Conservation (phyloP, 2,113 vertebrate species). For the Numida meleagris region DNA sequence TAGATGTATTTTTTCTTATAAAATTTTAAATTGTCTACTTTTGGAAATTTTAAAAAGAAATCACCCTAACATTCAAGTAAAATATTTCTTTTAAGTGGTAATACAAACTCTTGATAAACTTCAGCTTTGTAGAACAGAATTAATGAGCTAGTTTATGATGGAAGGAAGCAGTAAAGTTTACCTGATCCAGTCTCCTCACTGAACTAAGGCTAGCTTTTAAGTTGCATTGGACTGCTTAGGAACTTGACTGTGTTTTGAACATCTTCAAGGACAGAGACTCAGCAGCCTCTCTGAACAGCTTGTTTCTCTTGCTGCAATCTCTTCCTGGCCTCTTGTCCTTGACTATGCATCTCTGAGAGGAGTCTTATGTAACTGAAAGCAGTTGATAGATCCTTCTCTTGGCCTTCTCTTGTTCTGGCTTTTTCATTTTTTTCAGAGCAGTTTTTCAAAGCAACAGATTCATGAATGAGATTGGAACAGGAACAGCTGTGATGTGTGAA, state of each 20-base stretch:
- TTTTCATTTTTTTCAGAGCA: background rate
- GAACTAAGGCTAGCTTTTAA: background rate
- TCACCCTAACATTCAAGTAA: background rate
- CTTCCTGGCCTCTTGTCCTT: background rate
- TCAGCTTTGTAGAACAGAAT: background rate
- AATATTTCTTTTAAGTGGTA: background rate
- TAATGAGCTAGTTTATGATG: background rate
- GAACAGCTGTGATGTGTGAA: background rate
- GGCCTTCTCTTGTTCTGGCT: background rate
- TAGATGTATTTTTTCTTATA: background rate
- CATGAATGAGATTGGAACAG: background rate
- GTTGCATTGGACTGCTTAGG: background rate
- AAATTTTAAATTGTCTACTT: background rate
- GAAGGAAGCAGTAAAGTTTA: background rate
- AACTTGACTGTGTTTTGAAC: background rate
- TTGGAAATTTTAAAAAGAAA: background rate
- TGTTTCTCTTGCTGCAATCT: background rate
- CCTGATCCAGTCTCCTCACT: background rate
- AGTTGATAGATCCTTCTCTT: background rate
- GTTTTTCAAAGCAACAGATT: background rate
- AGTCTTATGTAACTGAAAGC: background rate
- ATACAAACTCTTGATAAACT: background rate
- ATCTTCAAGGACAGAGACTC: fast-evolving
- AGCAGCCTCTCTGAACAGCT: background rate
- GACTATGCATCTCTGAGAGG: background rate